Base-by-base conservation (phyloP, 2,888 invertebrate species). In the Diloba caeruleocephala region DNA sequence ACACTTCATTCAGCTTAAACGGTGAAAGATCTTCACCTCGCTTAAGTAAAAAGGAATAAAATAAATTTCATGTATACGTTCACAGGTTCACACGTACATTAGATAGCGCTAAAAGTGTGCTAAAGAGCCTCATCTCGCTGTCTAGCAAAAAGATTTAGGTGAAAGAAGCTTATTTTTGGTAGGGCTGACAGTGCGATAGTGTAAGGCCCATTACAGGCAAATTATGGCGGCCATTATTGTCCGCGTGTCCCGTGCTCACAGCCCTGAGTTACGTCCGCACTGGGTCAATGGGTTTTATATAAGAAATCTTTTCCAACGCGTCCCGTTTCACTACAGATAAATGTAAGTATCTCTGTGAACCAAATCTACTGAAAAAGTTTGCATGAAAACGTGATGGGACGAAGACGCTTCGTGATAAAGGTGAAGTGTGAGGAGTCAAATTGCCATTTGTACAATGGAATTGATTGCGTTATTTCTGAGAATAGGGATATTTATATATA, bases 191-290 rank as follows among this genome's bases (percentile, higher is more conserved):
- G 87, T 81, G 88, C 90, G 91, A 92, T 92, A 92, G 92, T 90
- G 89, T 90, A 89, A 85, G 87, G 86, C 88, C 90, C 91, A 91
- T 90, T 91, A 91, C 88, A 90, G 87, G 89, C 89, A 90, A 91
- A 90, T 90, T 91, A 91, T 91, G 85, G 85, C 81, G 50, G 84
- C 89, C 89, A 90, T 91, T 91, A 90, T 89, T 84, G 90, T 88
- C 88, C 89, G 86, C 80, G 82, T 87, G 89, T 88, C 91, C 86
- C 85, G 85, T 82, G 82, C 81, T 81, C 84, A 79, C 81, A 78
- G 74, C 74, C 78, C 82, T 90, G 90, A 90, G 87, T 89, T 90
- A 90, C 87, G 76, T 78, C 79, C 82, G 76, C 76, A 78, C 74
- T 83, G 87, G 90, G 90, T 88, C 91, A 91, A 87, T 88, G 86